phyloP scores from a whole-genome alignment of 2,888 invertebrate genomes.

The Nephrotoma guestfalica region DNA sequence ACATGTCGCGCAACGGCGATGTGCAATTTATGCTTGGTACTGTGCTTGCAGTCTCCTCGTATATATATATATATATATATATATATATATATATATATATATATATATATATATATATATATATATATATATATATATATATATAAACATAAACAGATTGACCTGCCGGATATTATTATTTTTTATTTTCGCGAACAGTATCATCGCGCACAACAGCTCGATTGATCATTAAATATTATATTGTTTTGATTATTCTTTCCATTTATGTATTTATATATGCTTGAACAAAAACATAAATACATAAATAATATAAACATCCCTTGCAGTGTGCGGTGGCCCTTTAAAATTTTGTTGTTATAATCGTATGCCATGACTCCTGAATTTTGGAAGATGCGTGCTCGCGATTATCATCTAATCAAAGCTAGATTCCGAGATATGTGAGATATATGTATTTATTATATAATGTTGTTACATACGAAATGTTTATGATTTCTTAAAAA shows the following conservation, averaged over 20 bases:
- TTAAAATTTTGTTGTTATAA: too few relatives aligned
- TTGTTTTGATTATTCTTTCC: slow-evolving; percentile 3
- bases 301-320: neutral
- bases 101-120: neutral
- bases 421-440: neutral
- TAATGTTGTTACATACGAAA: neutral
- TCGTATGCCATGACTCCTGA: neutral
- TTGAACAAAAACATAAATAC: neutral
- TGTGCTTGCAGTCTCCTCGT: neutral
- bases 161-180: neutral
- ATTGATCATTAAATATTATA: neutral
- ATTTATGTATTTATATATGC: neutral
- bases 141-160: neutral
- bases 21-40: neutral
- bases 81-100: neutral
- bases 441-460: neutral
- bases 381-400: neutral
- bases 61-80: neutral
- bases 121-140: neutral
- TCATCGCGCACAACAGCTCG: neutral
- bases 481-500: neutral
- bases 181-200: neutral
- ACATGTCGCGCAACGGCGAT: neutral
- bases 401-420: neutral
- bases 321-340: neutral